These are phyloP conservation scores for Dasypolia templi DNA, from an alignment of 2,888 invertebrate species.

Conservation along the genomic window DNA sequence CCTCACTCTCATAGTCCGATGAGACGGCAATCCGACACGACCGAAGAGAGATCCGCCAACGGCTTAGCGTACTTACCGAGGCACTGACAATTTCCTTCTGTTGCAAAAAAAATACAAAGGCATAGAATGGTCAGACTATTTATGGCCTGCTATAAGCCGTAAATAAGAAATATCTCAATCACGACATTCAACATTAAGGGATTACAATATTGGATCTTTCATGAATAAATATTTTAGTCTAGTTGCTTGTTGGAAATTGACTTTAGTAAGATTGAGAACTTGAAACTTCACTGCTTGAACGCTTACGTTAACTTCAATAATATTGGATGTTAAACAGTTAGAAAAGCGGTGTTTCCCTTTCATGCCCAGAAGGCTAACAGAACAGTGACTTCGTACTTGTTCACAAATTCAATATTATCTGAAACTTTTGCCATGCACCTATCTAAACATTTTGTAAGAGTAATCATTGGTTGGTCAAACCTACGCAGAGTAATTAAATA, in stretches of 20 bases:
- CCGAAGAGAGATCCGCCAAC: too few relatives aligned
- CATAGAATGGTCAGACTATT: not conserved
- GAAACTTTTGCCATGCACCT: constrained; percentile 18
- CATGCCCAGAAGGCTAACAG: constrained; percentile 17
- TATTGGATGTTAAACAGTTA: constrained; percentile 25
- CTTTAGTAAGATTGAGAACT: not conserved
- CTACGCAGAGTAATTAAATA: not conserved
- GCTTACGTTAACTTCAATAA: constrained; percentile 20
- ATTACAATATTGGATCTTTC: not conserved
- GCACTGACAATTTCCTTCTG: too few relatives aligned
- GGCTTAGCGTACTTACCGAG: too few relatives aligned
- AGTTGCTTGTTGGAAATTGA: not conserved
- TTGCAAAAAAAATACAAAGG: too few relatives aligned
- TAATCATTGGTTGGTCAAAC: not conserved
- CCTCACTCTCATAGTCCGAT: too few relatives aligned
- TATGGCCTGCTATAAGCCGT: not conserved
- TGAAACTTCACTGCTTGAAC: constrained; percentile 1
- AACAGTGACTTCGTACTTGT: constrained; percentile 32
- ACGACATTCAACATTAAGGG: not conserved
- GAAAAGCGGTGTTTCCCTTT: constrained; percentile 24
- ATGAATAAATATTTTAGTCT: not conserved
- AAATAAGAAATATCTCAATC: not conserved
- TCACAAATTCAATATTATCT: constrained; percentile 36
- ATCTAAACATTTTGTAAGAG: not conserved
- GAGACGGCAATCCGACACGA: too few relatives aligned